phyloP scores from a whole-genome alignment of 2,113 vertebrate genomes.

The Hipposideros armiger region DNA sequence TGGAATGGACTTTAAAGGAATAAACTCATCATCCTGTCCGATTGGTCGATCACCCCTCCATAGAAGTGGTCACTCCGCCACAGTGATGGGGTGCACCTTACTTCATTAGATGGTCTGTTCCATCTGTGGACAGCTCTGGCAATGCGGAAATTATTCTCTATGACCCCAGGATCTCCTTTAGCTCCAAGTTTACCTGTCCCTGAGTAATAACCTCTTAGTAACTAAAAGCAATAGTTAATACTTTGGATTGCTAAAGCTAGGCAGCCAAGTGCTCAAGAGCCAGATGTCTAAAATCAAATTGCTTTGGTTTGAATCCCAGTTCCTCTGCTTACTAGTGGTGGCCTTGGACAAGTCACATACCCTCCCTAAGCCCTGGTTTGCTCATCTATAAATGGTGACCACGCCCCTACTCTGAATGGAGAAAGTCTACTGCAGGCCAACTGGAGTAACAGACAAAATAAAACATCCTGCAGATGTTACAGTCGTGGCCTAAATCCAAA shows the following conservation, averaged over 20 bases:
- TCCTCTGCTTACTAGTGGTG: not conserved
- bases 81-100: not conserved
- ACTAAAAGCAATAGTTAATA: not conserved
- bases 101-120: not conserved
- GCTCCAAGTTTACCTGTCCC: not conserved
- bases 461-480: not conserved
- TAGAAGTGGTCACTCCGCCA: fast-evolving
- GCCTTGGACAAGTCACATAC: not conserved
- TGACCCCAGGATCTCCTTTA: not conserved
- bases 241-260: not conserved
- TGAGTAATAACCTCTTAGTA: not conserved
- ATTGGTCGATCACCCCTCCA: not conserved
- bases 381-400: not conserved
- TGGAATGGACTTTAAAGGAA: not conserved
- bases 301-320: not conserved
- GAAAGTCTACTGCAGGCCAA: not conserved
- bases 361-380: not conserved
- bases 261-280: not conserved
- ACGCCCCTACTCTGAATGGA: not conserved
- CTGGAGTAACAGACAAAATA: not conserved
- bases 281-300: not conserved
- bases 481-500: not conserved
- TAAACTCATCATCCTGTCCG: not conserved
- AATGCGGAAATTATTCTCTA: not conserved
- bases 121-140: not conserved